phyloP scores from a whole-genome alignment of 1,140 invertebrate genomes.

The Lepidostoma basale region DNA sequence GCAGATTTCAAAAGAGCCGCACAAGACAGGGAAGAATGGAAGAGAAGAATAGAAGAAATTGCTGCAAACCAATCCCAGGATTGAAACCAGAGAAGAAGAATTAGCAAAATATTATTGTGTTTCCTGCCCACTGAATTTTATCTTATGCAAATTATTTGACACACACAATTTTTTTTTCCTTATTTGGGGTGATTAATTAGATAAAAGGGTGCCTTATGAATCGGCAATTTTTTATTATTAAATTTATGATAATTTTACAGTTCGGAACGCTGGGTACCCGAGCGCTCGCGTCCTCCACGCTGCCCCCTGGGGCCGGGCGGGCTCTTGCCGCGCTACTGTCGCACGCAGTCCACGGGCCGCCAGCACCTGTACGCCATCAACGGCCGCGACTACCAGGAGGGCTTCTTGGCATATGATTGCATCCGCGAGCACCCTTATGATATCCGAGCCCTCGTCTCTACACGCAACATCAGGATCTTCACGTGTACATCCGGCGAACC shows the following conservation, averaged over 20 bases:
- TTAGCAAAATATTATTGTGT: too few species aligned
- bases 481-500: slow-evolving; percentile 61
- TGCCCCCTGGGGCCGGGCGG: slow-evolving; percentile 83
- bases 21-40: too few species aligned
- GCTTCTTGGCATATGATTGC: slow-evolving; percentile 83
- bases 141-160: too few species aligned
- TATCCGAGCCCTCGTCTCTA: slow-evolving; percentile 76
- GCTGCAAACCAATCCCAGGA: too few species aligned
- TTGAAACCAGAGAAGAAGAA: too few species aligned
- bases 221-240: too few species aligned
- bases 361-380: slow-evolving; percentile 84
- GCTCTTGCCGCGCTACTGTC: slow-evolving; percentile 79
- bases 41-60: too few species aligned
- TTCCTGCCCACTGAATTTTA: too few species aligned
- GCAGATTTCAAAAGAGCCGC: too few species aligned
- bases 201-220: not conserved
- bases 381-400: slow-evolving; percentile 75
- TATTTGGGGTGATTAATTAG: not conserved
- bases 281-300: slow-evolving; percentile 73
- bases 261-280: slow-evolving; percentile 70
- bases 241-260: slow-evolving; percentile 49
- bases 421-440: slow-evolving; percentile 74
- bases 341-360: slow-evolving; percentile 80
- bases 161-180: slow-evolving; percentile 3
- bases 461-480: slow-evolving; percentile 80